Percentiles rank a stretch among this genome's conserved stretches.
Evolutionary conservation across 2,888 invertebrate species (phyloP).

Genomic region (Tetanocera ferruginea): DNA sequence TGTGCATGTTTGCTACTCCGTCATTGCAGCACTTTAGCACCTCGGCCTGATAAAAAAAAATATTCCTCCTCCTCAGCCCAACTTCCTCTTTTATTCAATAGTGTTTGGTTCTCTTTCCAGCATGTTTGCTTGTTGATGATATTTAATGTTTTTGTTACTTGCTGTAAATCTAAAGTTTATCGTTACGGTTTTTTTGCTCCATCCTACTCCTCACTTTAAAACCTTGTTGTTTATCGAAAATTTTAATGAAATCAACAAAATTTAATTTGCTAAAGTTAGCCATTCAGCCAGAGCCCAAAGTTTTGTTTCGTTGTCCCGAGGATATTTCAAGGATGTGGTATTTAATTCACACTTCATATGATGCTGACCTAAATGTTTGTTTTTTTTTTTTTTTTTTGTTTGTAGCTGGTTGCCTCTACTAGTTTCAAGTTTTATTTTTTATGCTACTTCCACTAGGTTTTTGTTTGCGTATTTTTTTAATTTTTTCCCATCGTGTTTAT

Average conservation of each 20-base stretch:
- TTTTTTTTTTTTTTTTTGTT: neutral
- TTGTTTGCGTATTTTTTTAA: neutral
- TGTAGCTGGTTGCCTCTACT: neutral
- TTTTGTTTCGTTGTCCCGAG: neutral
- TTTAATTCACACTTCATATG: constrained; percentile 16
- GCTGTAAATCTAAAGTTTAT: neutral
- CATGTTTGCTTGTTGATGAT: neutral
- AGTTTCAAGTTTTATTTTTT: neutral
- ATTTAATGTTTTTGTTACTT: neutral
- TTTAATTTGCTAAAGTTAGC: constrained; percentile 24
- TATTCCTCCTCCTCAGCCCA: neutral
- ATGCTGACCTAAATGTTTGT: constrained; percentile 8
- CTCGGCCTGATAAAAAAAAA: neutral
- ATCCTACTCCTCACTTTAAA: neutral
- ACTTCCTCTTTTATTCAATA: neutral
- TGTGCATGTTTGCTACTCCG: neutral
- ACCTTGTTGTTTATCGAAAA: constrained; percentile 28
- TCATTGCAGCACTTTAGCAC: neutral
- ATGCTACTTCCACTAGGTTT: neutral
- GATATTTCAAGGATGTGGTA: neutral
- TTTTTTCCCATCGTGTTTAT: neutral
- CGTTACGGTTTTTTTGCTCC: neutral
- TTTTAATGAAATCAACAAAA: constrained; percentile 36
- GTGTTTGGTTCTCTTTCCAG: neutral
- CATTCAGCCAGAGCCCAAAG: neutral